Evolutionary conservation across 2,797 vertebrate genomes (phyloP).

Genomic region (Sebastes ruberrimus): DNA sequence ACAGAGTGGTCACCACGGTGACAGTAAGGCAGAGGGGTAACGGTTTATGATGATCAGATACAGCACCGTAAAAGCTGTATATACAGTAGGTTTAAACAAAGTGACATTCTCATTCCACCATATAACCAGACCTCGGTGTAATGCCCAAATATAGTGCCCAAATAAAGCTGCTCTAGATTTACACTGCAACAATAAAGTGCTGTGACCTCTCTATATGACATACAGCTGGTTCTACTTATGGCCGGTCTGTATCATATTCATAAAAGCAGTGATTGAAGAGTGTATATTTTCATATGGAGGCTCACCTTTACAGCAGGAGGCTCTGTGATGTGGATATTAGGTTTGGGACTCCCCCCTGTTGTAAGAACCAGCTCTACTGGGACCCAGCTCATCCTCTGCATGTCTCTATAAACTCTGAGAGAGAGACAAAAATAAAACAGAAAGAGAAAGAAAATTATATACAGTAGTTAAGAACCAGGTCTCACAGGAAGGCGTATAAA

Average conservation of each 20-base stretch:
- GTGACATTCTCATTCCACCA: conserved; percentile 25
- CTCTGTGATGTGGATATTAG: conserved; percentile 74
- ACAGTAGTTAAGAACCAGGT: background rate
- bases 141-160: conserved; percentile 37
- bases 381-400: conserved; percentile 55
- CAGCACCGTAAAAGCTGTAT: conserved; percentile 10
- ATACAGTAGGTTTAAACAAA: conserved; percentile 14
- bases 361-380: conserved; percentile 67
- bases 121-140: conserved; percentile 7
- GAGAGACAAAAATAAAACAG: background rate
- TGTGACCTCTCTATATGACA: conserved; percentile 47
- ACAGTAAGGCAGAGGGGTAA: conserved; percentile 14
- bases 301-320: conserved; percentile 69
- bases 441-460: background rate
- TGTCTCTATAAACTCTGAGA: conserved; percentile 32
- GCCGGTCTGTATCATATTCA: conserved; percentile 69
- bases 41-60: conserved; percentile 18
- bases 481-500: too few species aligned
- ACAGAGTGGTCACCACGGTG: background rate
- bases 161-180: conserved; percentile 61
- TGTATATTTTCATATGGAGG: conserved; percentile 66
- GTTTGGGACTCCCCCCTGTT: conserved; percentile 70
- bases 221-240: conserved; percentile 44
- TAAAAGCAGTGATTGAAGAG: conserved; percentile 61
- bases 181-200: conserved; percentile 52